These are phyloP conservation scores for Panonychus citri DNA, from an alignment of 1,140 invertebrate genomes.

Conservation along the genomic window DNA sequence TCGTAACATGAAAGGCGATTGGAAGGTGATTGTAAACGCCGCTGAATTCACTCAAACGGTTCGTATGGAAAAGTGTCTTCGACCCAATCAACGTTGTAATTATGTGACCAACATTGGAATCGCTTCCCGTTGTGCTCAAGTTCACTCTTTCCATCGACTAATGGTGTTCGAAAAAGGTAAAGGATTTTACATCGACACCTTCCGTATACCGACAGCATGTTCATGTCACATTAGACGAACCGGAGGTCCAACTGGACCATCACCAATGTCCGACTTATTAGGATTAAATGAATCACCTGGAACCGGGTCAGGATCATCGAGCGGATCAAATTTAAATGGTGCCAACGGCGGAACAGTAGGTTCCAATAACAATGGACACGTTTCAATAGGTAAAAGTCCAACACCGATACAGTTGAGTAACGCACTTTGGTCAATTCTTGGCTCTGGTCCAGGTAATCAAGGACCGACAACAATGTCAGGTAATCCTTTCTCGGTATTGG, in stretches of 20 bases:
- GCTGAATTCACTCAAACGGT: conserved; percentile 56
- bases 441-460: background rate
- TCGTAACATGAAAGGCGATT: conserved; percentile 42
- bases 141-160: conserved; percentile 63
- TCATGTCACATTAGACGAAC: conserved; percentile 34
- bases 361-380: background rate
- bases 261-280: conserved; percentile 1
- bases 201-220: conserved; percentile 54
- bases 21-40: conserved; percentile 70
- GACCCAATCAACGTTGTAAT: conserved; percentile 15
- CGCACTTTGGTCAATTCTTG: conserved; percentile 15
- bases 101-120: conserved; percentile 3
- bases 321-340: background rate
- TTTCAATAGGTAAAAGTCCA: conserved; percentile 12
- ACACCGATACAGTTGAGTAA: conserved; percentile 8
- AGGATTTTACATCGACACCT: conserved; percentile 62
- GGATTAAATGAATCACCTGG: background rate
- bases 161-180: conserved; percentile 52
- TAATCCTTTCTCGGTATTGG: background rate
- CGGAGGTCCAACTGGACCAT: conserved; percentile 2
- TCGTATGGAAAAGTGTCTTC: conserved; percentile 59
- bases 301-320: background rate
- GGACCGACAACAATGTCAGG: background rate
- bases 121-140: conserved; percentile 36
- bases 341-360: background rate